phyloP scores from a whole-genome alignment of 2,113 vertebrate species.

The Danio rerio region GRCz12tu NC_133188.1:41579501-41580000 shows the following conservation, averaged over 20 bases:
- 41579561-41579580: conserved; percentile 17
- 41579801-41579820: conserved; percentile 6
- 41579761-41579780: conserved; percentile 9
- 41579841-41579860: conserved; percentile 71
- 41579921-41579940: conserved; percentile 65
- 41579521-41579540: conserved; percentile 4
- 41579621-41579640: conserved; percentile 3
- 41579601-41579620: conserved; percentile 8
- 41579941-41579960: conserved; percentile 57
- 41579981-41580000: conserved; percentile 65
- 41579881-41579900: conserved; percentile 65
- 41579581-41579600: not conserved
- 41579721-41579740: conserved; percentile 28
- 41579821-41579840: conserved; percentile 53
- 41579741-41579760: conserved; percentile 28
- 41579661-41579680: conserved; percentile 11
- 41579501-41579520: not conserved
- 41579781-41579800: conserved; percentile 1
- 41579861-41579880: conserved; percentile 54
- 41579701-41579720: not conserved
- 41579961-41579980: conserved; percentile 64
- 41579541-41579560: not conserved
- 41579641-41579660: conserved; percentile 28
- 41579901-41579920: conserved; percentile 57
- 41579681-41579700: not conserved